Evolutionary conservation across 2,888 invertebrate genomes (phyloP).

Genomic region (Thereva nobilitata): DNA sequence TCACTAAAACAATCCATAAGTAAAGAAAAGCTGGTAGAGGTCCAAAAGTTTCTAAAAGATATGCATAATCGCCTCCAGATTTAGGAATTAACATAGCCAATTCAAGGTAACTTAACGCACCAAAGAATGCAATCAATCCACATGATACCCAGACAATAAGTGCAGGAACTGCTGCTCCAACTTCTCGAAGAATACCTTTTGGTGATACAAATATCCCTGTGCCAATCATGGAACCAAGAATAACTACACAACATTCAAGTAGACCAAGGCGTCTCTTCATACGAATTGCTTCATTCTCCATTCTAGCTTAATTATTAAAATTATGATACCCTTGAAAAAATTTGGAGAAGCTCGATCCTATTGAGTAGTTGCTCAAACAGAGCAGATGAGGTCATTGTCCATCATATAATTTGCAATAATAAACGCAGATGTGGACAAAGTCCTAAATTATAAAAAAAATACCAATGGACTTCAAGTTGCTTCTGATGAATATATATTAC

Average conservation of each 20-base stretch:
- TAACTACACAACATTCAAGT: conserved; percentile 90
- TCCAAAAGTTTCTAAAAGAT: conserved; percentile 91
- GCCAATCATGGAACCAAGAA: conserved; percentile 92
- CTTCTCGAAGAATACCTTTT: conserved; percentile 87
- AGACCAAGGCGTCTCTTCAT: conserved; percentile 90
- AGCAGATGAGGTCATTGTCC: too few species aligned
- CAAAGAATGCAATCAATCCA: conserved; percentile 87
- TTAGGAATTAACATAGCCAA: conserved; percentile 82
- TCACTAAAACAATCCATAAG: conserved; percentile 95
- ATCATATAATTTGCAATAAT: too few species aligned
- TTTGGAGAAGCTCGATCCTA: conserved; percentile 47
- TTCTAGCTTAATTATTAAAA: neutral
- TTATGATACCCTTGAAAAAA: neutral
- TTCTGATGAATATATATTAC: conserved; percentile 7
- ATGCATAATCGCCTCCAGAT: conserved; percentile 97
- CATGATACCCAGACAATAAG: conserved; percentile 86
- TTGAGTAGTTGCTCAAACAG: conserved; percentile 48
- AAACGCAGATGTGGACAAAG: conserved; percentile 52
- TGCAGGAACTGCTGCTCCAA: conserved; percentile 87
- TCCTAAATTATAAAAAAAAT: too few species aligned
- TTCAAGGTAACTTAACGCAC: conserved; percentile 96
- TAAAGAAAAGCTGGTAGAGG: conserved; percentile 90
- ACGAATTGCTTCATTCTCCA: conserved; percentile 63
- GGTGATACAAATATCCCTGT: conserved; percentile 97
- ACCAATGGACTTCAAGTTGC: neutral